These are phyloP conservation scores for Drosophila repleta DNA, from an alignment of 1,140 invertebrate species.

Conservation along the genomic window DNA sequence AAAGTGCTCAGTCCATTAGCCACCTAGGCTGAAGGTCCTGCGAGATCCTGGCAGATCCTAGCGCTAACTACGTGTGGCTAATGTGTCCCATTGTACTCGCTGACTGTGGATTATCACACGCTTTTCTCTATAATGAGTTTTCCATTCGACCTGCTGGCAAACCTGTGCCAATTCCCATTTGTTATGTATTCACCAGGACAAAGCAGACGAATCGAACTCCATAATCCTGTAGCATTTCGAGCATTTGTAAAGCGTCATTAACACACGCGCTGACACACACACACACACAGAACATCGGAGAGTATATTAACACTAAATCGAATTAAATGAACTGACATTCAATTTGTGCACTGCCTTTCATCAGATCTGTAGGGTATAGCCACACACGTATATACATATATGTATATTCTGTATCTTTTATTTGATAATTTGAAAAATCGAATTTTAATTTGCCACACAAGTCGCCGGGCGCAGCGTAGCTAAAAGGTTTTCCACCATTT, in stretches of 20 bases:
- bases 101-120: conserved; percentile 77
- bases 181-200: conserved; percentile 60
- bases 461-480: conserved; percentile 33
- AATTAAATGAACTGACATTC: conserved; percentile 70
- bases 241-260: conserved; percentile 58
- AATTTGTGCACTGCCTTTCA: conserved; percentile 51
- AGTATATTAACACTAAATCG: conserved; percentile 72
- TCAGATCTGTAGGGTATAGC: conserved; percentile 1
- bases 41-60: conserved; percentile 42
- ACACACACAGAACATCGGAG: conserved; percentile 46
- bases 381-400: too few species aligned
- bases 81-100: conserved; percentile 67
- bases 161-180: conserved; percentile 78
- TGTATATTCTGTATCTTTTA: conserved; percentile 30
- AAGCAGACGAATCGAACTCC: conserved; percentile 39
- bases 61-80: conserved; percentile 81
- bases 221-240: conserved; percentile 6
- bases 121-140: conserved; percentile 60
- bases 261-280: conserved; percentile 46
- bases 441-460: conserved; percentile 83
- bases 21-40: conserved; percentile 57
- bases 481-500: conserved; percentile 72
- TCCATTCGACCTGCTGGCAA: conserved; percentile 64
- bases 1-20: conserved; percentile 77
- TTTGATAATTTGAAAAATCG: conserved; percentile 75